Percentiles rank a stretch among this genome's conserved stretches.
Conservation (phyloP, 1,140 invertebrate species). For the Idris sp. region DNA sequence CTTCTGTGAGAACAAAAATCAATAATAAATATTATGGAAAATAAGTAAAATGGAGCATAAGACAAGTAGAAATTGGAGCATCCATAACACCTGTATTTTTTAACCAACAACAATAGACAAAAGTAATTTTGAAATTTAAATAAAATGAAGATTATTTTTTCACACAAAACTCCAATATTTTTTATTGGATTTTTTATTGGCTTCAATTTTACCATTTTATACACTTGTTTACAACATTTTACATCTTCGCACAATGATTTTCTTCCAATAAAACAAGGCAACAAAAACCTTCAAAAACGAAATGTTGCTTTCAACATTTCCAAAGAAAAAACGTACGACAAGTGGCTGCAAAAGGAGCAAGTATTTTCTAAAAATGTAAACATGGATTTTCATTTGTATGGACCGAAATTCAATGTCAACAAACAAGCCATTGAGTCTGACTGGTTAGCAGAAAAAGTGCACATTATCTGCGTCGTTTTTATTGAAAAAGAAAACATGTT, state of each 20-base stretch:
- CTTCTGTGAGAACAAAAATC: too few relatives aligned
- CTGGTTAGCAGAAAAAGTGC: constrained; percentile 68
- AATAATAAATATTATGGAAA: too few relatives aligned
- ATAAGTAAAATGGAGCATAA: too few relatives aligned
- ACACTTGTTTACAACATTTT: constrained; percentile 9
- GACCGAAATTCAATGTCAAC: constrained; percentile 13
- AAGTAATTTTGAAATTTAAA: too few relatives aligned
- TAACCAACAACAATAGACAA: too few relatives aligned
- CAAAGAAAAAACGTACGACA: constrained; percentile 47
- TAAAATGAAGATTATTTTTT: constrained; percentile 19
- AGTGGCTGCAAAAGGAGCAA: constrained; percentile 66
- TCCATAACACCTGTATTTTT: too few relatives aligned
- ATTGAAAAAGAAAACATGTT: constrained; percentile 70
- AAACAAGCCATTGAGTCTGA: constrained; percentile 64
- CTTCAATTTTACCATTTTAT: constrained; percentile 24
- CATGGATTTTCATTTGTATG: constrained; percentile 68
- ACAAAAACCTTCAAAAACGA: constrained; percentile 1
- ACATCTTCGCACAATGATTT: too few relatives aligned
- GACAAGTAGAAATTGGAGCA: too few relatives aligned
- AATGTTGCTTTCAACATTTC: constrained; percentile 11
- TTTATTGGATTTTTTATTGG: constrained; percentile 39
- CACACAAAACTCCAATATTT: constrained; percentile 13
- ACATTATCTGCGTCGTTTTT: constrained; percentile 73
- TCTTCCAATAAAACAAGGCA: constrained; percentile 4
- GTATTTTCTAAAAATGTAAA: constrained; percentile 50